These are phyloP conservation scores for Urocynchramus pylzowi DNA, from an alignment of 2,113 vertebrate genomes.

Conservation along the genomic window DNA sequence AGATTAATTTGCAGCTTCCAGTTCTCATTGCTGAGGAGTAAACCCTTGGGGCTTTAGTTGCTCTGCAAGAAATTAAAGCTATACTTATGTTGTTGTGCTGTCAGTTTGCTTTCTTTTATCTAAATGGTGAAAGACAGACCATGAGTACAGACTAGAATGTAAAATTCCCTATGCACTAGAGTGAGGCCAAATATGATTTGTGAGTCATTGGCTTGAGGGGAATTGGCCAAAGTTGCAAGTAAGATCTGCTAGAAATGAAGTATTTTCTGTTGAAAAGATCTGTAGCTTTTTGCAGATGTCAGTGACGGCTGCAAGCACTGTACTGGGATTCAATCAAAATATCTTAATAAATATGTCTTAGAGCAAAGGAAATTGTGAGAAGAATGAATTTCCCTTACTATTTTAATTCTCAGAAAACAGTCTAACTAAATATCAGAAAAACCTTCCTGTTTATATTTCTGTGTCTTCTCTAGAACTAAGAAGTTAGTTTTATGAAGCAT, in stretches of 20 bases:
- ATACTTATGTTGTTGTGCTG: neutral
- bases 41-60: neutral
- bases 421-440: neutral
- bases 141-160: neutral
- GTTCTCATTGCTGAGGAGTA: neutral
- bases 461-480: neutral
- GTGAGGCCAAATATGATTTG: neutral
- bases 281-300: neutral
- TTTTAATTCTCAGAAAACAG: neutral
- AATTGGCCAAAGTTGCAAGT: neutral
- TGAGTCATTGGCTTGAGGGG: neutral
- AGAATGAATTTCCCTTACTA: neutral
- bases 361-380: neutral
- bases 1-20: neutral
- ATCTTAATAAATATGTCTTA: neutral
- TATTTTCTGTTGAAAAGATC: neutral
- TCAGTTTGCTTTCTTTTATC: neutral
- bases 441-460: neutral
- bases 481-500: neutral
- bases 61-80: neutral
- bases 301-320: neutral
- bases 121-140: neutral
- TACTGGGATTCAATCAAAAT: neutral
- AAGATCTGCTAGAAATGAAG: neutral
- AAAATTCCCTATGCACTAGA: neutral